Base-by-base conservation (phyloP, 1,140 invertebrate species). In the Caenorhabditis tropicalis region DNA sequence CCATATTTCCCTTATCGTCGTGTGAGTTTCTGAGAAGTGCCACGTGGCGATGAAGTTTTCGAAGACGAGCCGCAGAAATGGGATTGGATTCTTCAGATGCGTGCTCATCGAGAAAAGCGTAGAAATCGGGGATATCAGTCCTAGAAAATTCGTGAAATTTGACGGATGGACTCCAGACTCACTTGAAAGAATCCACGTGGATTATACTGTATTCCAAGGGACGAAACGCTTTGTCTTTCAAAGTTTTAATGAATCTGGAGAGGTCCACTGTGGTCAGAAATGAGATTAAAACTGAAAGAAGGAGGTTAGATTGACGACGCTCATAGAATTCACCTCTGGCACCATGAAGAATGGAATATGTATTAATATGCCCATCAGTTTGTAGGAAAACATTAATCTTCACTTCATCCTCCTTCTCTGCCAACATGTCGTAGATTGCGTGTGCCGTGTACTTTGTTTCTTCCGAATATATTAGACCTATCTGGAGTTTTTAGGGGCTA, bases 351-450 rank as follows among this genome's bases (percentile, higher is more conserved):
- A 74, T 43, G 1, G 65, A 21, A 24, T 74, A 74, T 0, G 65
- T 74, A 24, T 74, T 74, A 2, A 24, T 43, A 15, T 9, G 36
- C 15, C 65, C 65, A 43, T 74, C 65, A 0, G 65, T 74, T 31
- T 74, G 36, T 36, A 74, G n/a, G 29, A 74, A 74, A 7, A 74
- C 65, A 74, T 74, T 74, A 46, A 74, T 74, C 29, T 74, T 74
- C 2, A 74, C 4, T 6, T 74, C 65, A 9, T 74, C 65, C 65
- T 74, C 65, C 65, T 74, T 39, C 36, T 74, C 36, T 10, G 65
- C 33, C 36, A 74, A 31, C 65, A 74, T 43, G 65, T 74, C 65
- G 65, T 74, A 74, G 36, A 74, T 74, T n/a, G 65, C 65, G 65
- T 74, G 65, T n/a, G 65, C 65, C 29, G 65, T 74, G 65, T 74